Conservation (phyloP, 2,797 vertebrate genomes). For the Pantherophis alleghaniensis region DNA sequence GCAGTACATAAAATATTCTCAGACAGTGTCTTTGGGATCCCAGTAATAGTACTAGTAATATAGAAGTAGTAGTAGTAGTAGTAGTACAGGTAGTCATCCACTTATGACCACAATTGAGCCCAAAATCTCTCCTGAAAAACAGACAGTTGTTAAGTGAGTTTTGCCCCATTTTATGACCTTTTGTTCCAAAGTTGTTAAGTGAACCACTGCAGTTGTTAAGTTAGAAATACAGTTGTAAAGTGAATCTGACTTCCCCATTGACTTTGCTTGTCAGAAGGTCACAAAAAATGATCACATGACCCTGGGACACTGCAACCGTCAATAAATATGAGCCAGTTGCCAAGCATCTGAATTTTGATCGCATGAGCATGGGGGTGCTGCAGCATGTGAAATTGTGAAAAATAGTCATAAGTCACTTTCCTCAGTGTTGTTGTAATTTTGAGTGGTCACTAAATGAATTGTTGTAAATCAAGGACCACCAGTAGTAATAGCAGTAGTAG, state of each 20-base stretch:
- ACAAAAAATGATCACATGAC: too few species aligned
- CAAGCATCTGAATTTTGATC: too few species aligned
- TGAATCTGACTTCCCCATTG: too few species aligned
- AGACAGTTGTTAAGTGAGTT: neutral
- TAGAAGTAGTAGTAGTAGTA: neutral
- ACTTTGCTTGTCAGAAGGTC: too few species aligned
- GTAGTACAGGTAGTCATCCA: neutral
- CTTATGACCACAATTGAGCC: neutral
- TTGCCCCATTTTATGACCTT: neutral
- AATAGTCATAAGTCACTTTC: neutral
- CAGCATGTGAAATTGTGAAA: too few species aligned
- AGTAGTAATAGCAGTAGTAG: neutral
- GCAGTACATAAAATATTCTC: neutral
- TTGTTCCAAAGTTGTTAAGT: neutral
- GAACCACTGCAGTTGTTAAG: neutral
- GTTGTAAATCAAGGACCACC: neutral
- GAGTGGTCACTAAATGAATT: neutral
- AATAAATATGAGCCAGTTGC: too few species aligned
- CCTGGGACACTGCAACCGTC: too few species aligned
- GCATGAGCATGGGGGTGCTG: too few species aligned
- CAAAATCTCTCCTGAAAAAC: neutral
- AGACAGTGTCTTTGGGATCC: neutral
- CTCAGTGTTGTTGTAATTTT: neutral
- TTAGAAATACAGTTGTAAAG: neutral
- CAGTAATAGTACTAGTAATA: neutral